A percentile compares a stretch with the other conserved stretches of the same genome.
These are phyloP conservation scores for Lophius americanus DNA, from an alignment of 2,797 vertebrate genomes.

Conservation along the genomic window DNA sequence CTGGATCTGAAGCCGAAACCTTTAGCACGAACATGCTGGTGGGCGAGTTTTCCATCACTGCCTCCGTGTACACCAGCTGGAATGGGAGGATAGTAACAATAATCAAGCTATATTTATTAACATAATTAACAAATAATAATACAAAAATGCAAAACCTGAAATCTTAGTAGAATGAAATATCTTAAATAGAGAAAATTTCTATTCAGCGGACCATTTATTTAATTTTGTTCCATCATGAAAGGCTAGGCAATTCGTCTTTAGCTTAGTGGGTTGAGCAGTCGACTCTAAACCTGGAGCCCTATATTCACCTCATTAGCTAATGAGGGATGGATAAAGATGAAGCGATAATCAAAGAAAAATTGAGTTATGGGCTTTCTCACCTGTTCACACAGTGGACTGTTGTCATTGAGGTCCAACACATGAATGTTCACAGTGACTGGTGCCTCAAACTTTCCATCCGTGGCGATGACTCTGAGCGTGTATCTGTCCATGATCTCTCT, in stretches of 20 bases:
- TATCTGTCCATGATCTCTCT: constrained; percentile 89
- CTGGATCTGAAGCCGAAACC: constrained; percentile 89
- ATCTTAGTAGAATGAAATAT: no score
- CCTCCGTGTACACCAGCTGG: constrained; percentile 90
- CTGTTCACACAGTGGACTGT: constrained; percentile 93
- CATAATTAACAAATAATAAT: no score
- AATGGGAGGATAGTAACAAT: constrained; percentile 31
- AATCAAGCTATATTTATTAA: constrained; percentile 8
- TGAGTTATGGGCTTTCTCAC: constrained; percentile 68
- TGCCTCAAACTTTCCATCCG: constrained; percentile 93
- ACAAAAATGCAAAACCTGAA: no score
- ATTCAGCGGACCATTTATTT: no score
- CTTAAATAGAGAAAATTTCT: no score
- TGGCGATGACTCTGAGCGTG: constrained; percentile 88
- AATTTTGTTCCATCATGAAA: no score
- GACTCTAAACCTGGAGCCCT: no score
- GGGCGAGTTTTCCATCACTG: constrained; percentile 88
- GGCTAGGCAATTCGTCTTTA: no score
- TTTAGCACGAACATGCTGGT: constrained; percentile 87
- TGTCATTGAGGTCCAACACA: constrained; percentile 96
- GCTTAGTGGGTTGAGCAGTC: no score
- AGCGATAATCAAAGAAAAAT: no score
- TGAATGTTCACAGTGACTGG: constrained; percentile 87
- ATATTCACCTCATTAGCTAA: no score
- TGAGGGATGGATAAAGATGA: background rate